phyloP scores from a whole-genome alignment of 2,888 invertebrate species.

The Hemicrepidius hirtus region DNA sequence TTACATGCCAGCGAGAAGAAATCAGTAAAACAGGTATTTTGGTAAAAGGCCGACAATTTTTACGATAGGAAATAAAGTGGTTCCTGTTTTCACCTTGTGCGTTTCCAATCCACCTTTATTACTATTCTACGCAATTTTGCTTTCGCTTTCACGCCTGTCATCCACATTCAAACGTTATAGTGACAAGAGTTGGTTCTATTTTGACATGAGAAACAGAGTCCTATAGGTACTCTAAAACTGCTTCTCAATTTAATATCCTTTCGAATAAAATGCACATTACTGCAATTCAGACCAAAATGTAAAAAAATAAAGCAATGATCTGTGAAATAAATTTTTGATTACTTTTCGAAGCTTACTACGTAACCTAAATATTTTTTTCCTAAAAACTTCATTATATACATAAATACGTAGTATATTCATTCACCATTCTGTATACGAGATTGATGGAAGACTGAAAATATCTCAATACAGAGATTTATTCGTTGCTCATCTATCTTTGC shows the following conservation, averaged over 20 bases:
- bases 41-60: conserved; percentile 18
- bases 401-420: no score
- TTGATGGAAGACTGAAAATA: conserved; percentile 10
- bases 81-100: conserved; percentile 18
- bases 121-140: conserved; percentile 24
- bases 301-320: no score
- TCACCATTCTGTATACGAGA: conserved; percentile 3
- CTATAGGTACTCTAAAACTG: no score
- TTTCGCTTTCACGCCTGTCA: conserved; percentile 30
- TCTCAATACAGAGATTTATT: conserved; percentile 23
- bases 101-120: conserved; percentile 22
- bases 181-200: background rate
- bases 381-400: background rate
- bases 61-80: conserved; percentile 21
- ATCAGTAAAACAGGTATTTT: background rate
- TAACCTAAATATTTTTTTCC: background rate
- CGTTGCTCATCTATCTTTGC: conserved; percentile 15
- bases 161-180: background rate
- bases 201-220: background rate
- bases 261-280: no score
- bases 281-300: no score
- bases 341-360: no score
- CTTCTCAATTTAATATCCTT: no score
- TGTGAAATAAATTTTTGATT: no score
- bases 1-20: background rate